These are phyloP conservation scores for Enteromius radiatus DNA, from an alignment of 2,797 vertebrate species.

Conservation along the genomic window DNA sequence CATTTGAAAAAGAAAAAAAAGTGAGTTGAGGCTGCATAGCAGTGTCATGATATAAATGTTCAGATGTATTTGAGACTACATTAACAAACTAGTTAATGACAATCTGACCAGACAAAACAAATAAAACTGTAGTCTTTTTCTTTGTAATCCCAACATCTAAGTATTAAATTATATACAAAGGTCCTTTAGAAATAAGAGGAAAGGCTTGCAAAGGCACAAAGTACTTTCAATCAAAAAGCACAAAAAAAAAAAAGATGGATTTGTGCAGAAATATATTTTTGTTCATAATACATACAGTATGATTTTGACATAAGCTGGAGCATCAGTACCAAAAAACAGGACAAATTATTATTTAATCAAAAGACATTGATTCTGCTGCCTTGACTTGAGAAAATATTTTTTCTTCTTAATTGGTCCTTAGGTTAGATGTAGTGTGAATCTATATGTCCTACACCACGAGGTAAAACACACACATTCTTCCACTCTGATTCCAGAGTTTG, in stretches of 20 bases:
- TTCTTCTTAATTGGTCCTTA: constrained; percentile 73
- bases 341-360: constrained; percentile 38
- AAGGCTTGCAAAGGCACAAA: constrained; percentile 62
- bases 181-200: constrained; percentile 55
- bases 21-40: constrained; percentile 71
- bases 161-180: constrained; percentile 54
- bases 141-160: constrained; percentile 41
- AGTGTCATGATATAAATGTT: constrained; percentile 61
- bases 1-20: constrained; percentile 57
- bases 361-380: constrained; percentile 48
- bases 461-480: constrained; percentile 78
- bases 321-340: constrained; percentile 14
- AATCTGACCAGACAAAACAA: constrained; percentile 60
- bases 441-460: constrained; percentile 73
- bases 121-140: constrained; percentile 15
- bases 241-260: constrained; percentile 53
- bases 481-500: constrained; percentile 65
- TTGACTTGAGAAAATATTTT: constrained; percentile 32
- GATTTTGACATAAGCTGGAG: constrained; percentile 28
- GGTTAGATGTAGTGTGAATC: constrained; percentile 70
- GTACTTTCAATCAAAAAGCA: constrained; percentile 61
- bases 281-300: constrained; percentile 37
- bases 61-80: constrained; percentile 61
- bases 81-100: constrained; percentile 50
- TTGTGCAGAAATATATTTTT: constrained; percentile 49